Base-by-base conservation (phyloP, 2,888 invertebrate genomes). In the Endotricha flammealis region DNA sequence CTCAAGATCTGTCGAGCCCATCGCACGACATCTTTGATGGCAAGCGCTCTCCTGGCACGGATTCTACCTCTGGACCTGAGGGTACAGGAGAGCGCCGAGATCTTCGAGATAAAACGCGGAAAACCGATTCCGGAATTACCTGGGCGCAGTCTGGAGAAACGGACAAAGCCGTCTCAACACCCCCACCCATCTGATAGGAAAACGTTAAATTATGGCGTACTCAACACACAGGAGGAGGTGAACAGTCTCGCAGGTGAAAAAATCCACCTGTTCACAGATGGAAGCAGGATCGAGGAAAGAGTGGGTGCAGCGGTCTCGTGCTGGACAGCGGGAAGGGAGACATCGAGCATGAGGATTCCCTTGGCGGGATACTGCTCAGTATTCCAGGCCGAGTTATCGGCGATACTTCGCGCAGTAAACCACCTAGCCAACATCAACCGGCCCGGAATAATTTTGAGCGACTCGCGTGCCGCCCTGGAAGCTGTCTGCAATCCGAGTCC, bases 381-480 rank as follows among this genome's bases (percentile, higher is more conserved):
- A 7, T 28, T 12, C 12, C 28, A 28, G 28, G 28, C 28, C 7
- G 28, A 28, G 7, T 12, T 28, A 2, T 7, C 1, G 6, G 28
- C 28, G 1, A 11, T 12, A 4, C 4, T 3, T 2, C 12, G 8
- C 4, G 30, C 25, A 7, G 24, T 13, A 2, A n/a, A 1, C 1
- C 1, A 11, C 3, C 10, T 20, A 1, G 34, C 12, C 1, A n/a
- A n/a, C n/a, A n/a, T n/a, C n/a, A n/a, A n/a, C n/a, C n/a, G n/a
- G n/a, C n/a, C n/a, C n/a, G n/a, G n/a, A n/a, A n/a, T n/a, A n/a
- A 12, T 41, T 6, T 23, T 28, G 3, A 37, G 41, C 11, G 41
- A 41, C 28, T 38, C 41, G 6, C 31, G 37, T 12, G 36, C 40
- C 1, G 33, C 36, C 3, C 27, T 37, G 3, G 17, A 41, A 12